These are phyloP conservation scores for Lasioglossum pauxillum DNA, from an alignment of 2,888 invertebrate species.

Conservation along the genomic window DNA sequence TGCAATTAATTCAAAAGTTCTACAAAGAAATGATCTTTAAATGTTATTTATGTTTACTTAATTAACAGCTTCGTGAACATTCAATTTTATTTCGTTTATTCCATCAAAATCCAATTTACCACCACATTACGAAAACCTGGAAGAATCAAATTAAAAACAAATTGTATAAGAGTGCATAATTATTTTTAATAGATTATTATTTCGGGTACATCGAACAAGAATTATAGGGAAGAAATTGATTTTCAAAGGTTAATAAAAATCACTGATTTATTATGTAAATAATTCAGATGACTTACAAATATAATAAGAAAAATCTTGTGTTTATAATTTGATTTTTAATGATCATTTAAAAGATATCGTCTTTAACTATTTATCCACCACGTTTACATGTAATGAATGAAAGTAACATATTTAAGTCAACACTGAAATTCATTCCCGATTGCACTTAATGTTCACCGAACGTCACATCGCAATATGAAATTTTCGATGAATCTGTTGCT, in stretches of 20 bases:
- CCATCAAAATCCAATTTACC: slow-evolving; percentile 4
- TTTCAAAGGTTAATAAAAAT: neutral
- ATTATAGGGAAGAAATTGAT: neutral
- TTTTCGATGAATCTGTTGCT: slow-evolving; percentile 25
- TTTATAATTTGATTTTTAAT: slow-evolving; percentile 17
- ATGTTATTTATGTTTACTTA: slow-evolving; percentile 13
- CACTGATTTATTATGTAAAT: slow-evolving; percentile 14
- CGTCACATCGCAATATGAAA: slow-evolving; percentile 7
- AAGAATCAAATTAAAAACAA: slow-evolving; percentile 38
- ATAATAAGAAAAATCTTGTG: neutral
- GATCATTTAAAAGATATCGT: slow-evolving; percentile 20
- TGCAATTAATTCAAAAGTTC: slow-evolving; percentile 14
- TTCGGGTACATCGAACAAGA: neutral
- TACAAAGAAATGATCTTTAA: slow-evolving; percentile 2
- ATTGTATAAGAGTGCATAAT: neutral
- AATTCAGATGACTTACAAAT: slow-evolving; percentile 28
- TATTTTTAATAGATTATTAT: neutral
- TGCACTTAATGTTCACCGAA: slow-evolving; percentile 41
- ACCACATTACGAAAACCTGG: slow-evolving; percentile 34
- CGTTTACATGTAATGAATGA: neutral
- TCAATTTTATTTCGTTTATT: neutral
- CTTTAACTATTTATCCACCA: slow-evolving; percentile 8
- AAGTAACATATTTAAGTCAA: slow-evolving; percentile 12
- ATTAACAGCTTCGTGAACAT: slow-evolving; percentile 7
- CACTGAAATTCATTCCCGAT: slow-evolving; percentile 17